phyloP scores from a whole-genome alignment of 2,113 vertebrate genomes.

The Syngnathus scovelli region DNA sequence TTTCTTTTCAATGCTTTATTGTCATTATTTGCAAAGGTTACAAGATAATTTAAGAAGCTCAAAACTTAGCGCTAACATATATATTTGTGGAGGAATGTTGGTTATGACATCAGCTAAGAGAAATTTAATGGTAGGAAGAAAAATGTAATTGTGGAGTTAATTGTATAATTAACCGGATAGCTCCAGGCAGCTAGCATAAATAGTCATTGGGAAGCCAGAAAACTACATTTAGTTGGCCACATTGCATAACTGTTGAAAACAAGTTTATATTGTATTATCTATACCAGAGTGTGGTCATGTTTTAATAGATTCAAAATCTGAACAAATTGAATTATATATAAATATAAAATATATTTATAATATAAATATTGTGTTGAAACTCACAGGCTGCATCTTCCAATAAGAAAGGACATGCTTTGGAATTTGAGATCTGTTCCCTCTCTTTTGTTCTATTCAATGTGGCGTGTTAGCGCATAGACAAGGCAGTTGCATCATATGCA shows the following conservation, averaged over 20 bases:
- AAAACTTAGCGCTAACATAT: neutral
- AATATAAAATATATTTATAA: too few species aligned
- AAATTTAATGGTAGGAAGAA: neutral
- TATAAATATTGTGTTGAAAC: too few species aligned
- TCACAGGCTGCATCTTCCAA: neutral
- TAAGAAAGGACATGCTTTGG: neutral
- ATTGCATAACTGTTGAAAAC: too few species aligned
- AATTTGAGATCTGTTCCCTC: neutral
- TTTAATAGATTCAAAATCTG: neutral
- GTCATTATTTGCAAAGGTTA: too few species aligned
- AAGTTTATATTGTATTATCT: too few species aligned
- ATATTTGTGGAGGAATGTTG: neutral
- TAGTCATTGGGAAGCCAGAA: too few species aligned
- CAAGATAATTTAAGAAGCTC: neutral
- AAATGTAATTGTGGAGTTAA: too few species aligned
- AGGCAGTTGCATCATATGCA: constrained; percentile 11
- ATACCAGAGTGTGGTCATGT: too few species aligned
- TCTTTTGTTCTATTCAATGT: neutral
- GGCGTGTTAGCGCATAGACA: neutral
- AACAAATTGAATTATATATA: neutral
- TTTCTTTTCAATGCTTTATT: neutral
- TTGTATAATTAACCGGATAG: too few species aligned
- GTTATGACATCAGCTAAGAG: neutral
- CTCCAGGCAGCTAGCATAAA: too few species aligned
- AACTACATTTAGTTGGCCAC: too few species aligned